Evolutionary conservation across 2,797 vertebrate genomes (phyloP).

Genomic region (Brotula barbata): DNA sequence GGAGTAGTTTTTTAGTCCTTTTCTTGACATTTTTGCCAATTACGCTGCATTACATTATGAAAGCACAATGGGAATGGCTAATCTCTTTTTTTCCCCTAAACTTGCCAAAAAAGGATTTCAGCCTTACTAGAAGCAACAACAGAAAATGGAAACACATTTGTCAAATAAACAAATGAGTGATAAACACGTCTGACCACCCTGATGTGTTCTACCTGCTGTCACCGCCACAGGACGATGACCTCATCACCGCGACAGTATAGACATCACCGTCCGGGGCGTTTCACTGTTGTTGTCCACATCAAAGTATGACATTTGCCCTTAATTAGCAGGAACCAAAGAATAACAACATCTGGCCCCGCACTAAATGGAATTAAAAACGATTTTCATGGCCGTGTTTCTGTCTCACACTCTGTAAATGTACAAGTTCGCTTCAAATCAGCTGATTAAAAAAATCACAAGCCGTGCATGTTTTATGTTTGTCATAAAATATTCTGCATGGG

Average conservation of each 20-base stretch:
- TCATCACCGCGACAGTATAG: no score
- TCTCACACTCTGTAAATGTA: slow-evolving; percentile 3
- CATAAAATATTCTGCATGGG: no score
- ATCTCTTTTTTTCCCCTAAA: background rate
- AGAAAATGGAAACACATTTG: slow-evolving; percentile 5
- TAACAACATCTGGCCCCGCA: background rate
- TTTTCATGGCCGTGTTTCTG: background rate
- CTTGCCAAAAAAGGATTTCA: background rate
- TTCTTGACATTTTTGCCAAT: background rate
- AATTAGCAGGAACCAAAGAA: slow-evolving; percentile 29
- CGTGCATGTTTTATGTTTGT: no score
- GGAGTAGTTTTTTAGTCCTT: background rate
- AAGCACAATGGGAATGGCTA: background rate
- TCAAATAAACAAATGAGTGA: slow-evolving; percentile 10
- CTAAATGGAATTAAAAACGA: no score
- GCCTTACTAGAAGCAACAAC: background rate
- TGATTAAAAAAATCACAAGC: background rate
- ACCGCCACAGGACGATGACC: no score
- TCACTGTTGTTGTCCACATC: no score
- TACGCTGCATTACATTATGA: background rate
- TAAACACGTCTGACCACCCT: background rate
- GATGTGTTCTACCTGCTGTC: slow-evolving; percentile 29
- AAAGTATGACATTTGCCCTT: slow-evolving; percentile 25
- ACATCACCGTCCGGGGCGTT: no score
- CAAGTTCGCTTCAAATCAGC: background rate